Percentiles rank a stretch among this genome's conserved stretches.
Evolutionary conservation across 2,113 vertebrate species (phyloP).

Genomic region (Phylloscopus trochilus): DNA sequence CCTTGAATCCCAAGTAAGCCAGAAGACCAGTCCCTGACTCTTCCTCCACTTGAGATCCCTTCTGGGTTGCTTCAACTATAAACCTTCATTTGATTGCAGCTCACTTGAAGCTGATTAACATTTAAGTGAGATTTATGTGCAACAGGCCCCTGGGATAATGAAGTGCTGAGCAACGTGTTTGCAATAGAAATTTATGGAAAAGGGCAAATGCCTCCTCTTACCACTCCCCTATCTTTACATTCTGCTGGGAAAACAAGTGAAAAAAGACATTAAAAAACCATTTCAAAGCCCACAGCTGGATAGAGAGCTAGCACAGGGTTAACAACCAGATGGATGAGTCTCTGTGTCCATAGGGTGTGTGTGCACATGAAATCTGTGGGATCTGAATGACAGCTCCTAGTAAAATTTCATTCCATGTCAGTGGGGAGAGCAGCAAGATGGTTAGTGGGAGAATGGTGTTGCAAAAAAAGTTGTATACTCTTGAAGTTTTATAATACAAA

Average conservation of each 20-base stretch:
- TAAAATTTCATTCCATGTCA: not conserved
- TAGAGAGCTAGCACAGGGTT: not conserved
- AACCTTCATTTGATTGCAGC: not conserved
- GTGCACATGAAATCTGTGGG: not conserved
- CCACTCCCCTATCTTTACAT: not conserved
- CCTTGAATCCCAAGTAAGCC: not conserved
- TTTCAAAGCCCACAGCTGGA: not conserved
- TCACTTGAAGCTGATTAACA: constrained; percentile 31
- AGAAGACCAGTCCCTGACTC: not conserved
- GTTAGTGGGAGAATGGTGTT: not conserved
- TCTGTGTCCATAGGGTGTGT: not conserved
- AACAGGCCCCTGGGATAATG: not conserved
- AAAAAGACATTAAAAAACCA: not conserved
- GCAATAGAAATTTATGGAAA: not conserved
- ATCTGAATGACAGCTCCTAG: not conserved
- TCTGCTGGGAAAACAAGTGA: not conserved
- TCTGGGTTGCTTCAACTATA: not conserved
- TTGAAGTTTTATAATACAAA: not conserved
- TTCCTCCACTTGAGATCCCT: not conserved
- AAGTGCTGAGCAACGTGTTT: not conserved
- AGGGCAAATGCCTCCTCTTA: not conserved
- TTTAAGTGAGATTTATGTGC: constrained; percentile 19
- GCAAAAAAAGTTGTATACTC: not conserved
- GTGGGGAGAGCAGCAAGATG: not conserved
- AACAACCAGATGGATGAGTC: not conserved